A percentile compares a stretch with the other conserved stretches of the same genome.
These are phyloP conservation scores for Drosophila tani DNA, from an alignment of 1,140 invertebrate genomes.

Conservation along the genomic window DNA sequence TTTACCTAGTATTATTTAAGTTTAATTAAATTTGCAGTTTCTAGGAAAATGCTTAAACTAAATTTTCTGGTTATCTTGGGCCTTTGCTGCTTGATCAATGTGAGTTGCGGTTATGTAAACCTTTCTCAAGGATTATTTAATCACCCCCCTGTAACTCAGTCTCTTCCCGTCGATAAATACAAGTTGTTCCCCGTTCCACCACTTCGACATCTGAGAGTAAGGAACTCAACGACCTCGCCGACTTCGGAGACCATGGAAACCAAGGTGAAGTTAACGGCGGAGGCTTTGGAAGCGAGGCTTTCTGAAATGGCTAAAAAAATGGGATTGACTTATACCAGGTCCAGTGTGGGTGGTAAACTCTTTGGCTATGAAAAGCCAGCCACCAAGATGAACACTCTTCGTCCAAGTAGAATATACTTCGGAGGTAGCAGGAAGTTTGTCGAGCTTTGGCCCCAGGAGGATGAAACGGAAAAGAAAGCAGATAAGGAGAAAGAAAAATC, in stretches of 20 bases:
- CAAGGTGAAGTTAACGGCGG: too few species aligned
- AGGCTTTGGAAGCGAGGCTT: too few species aligned
- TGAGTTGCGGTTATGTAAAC: background rate
- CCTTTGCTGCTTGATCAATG: background rate
- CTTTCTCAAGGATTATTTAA: accelerated
- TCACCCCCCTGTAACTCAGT: background rate
- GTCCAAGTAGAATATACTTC: too few species aligned
- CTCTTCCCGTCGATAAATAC: background rate
- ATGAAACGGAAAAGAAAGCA: too few species aligned
- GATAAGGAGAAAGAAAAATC: too few species aligned
- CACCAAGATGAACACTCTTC: background rate
- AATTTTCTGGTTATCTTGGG: background rate
- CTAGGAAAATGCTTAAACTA: background rate
- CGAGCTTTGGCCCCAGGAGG: background rate
- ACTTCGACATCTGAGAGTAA: background rate
- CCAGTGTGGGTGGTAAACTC: background rate
- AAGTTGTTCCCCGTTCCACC: background rate
- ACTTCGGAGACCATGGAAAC: background rate
- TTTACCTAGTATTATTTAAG: background rate
- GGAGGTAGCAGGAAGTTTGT: background rate
- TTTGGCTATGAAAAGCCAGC: background rate
- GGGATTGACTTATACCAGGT: background rate
- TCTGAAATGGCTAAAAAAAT: too few species aligned
- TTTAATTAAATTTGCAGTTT: background rate
- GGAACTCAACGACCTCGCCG: background rate